These are phyloP conservation scores for Shinisaurus crocodilurus DNA, from an alignment of 2,113 vertebrate genomes.

Conservation along the genomic window DNA sequence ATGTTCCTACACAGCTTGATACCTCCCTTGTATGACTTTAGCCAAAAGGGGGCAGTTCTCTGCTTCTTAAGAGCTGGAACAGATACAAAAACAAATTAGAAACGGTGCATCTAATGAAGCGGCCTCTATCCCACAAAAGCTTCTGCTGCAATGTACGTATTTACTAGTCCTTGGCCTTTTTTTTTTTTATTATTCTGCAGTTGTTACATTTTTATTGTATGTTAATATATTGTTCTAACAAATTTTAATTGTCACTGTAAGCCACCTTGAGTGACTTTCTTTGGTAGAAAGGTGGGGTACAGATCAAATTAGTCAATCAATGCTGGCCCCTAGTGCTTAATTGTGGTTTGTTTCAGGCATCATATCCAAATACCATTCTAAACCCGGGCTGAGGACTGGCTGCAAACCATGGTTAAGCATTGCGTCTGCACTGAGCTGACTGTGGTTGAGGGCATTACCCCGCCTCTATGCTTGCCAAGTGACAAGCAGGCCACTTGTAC, in stretches of 20 bases:
- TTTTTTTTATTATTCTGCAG: too few species aligned
- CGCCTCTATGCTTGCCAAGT: not conserved
- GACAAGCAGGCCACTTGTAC: not conserved
- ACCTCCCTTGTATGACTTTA: not conserved
- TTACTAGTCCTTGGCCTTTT: not conserved
- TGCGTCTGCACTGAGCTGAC: not conserved
- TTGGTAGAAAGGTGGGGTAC: too few species aligned
- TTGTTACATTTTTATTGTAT: too few species aligned
- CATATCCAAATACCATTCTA: not conserved
- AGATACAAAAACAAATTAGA: not conserved
- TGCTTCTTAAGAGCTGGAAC: not conserved
- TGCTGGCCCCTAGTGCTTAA: not conserved
- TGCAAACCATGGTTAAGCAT: not conserved
- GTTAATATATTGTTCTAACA: too few species aligned
- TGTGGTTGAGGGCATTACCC: not conserved
- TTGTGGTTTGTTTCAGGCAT: not conserved
- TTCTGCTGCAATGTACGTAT: too few species aligned
- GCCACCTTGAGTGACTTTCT: too few species aligned
- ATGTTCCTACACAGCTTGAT: too few species aligned
- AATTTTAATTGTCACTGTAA: too few species aligned
- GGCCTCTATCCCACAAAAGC: not conserved
- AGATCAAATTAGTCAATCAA: too few species aligned
- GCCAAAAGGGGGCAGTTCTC: not conserved
- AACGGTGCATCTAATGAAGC: not conserved
- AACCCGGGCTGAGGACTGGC: not conserved